Evolutionary conservation across 2,113 vertebrate genomes (phyloP), one percentile per base, ranked within the genome.

Genomic region (Steatornis caripensis): DNA sequence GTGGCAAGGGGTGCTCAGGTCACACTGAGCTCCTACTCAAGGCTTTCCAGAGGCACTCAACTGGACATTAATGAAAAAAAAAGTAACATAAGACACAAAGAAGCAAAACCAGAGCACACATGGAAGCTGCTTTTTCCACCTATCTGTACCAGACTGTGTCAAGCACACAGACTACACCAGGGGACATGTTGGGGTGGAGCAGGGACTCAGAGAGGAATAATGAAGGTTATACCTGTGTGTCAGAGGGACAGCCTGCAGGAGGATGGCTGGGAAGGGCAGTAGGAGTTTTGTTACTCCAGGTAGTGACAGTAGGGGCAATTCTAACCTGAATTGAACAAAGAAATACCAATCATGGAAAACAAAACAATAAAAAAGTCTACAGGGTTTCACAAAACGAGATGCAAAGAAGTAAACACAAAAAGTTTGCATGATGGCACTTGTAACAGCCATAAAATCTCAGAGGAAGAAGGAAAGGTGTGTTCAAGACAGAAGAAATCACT

Each of bases 221-320:
- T 89, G 93, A 98, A 97, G 97, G 96, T 96, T 98, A 97, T 99
- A 99, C 99, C 99, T 99, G 99, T 97, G 98, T 99, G 95, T 99
- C 99, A 98, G 98, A 98, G 98, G 98, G 97, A 97, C 97, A 98
- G 98, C 98, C 99, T 98, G 98, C 98, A 98, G 99, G 97, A 98
- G 98, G 98, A 98, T 98, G 98, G 98, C 98, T 99, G 98, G 99
- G 98, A 98, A 99, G 99, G 98, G 98, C 98, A 98, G 99, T 99
- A 98, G 99, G 99, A 98, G 98, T 99, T 99, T 99, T 99, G 99
- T 99, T 99, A 99, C 99, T 99, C 99, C 99, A 99, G 98, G 99
- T 99, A 98, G 99, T 99, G 97, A 99, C 99, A 98, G 99, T 99
- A 98, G 99, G 99, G 98, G 99, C 99, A 98, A 99, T 98, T 99